Evolutionary conservation across 2,797 vertebrate genomes (phyloP), one percentile per base, ranked within the genome.

Genomic region (Scyliorhinus canicula): DNA sequence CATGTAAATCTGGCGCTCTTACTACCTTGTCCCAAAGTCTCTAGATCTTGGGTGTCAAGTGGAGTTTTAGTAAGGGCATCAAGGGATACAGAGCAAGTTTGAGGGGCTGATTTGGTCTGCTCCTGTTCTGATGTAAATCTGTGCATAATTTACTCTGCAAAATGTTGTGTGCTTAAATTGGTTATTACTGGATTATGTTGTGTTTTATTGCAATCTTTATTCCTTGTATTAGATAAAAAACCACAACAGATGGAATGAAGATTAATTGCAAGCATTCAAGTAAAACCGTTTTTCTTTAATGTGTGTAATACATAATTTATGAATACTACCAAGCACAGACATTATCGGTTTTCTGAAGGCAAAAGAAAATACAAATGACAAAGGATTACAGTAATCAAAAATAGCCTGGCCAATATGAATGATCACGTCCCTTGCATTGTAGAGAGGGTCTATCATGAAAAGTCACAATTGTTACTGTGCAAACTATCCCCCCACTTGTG

Each of bases 311-410:
- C n/a, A 65, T 40, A 28, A 91, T 44, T n/a, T 24, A 65, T 21
- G 57, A 65, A 40, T n/a, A 65, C 57, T 26, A 35, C 1, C 12
- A 94, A 71, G 50, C 44, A 74, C 55, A 28, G 65, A 50, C 63
- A 94, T 71, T 47, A 94, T 93, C 63, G 52, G 50, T 94, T 74
- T 94, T n/a, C 93, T 94, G 67, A 94, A 94, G 63, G 35, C 67
- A 35, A 71, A 50, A 16, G n/a, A n/a, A 67, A 67, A 93, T 67
- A 65, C 1, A 93, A 40, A 26, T 91, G 21, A 35, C n/a, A 24
- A 31, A 65, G 28, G 6, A 91, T 40, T 21, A 65, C 60, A 65
- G 26, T 16, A 93, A 93, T 24, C 9, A 24, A 50, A 26, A n/a
- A 35, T 50, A 52, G 67, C 65, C 67, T 35, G 47, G 47, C 31